phyloP scores from a whole-genome alignment of 2,888 invertebrate species.

The Eristalinus sepulchralis region DNA sequence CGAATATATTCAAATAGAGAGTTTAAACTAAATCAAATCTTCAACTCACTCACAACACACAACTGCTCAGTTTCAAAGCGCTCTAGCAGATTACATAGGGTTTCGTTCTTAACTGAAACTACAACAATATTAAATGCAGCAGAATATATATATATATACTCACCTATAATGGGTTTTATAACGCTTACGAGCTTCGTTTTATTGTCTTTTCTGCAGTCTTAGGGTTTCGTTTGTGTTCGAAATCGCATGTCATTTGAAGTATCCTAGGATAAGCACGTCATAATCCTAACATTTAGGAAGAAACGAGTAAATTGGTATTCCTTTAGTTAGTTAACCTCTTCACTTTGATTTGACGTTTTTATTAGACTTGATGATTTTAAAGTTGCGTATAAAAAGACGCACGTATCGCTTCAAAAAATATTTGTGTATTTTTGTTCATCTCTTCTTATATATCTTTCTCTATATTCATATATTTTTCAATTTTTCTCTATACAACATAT shows the following conservation, averaged over 20 bases:
- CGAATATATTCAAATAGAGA: conserved; percentile 44
- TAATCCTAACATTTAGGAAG: conserved; percentile 12
- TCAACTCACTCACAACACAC: conserved; percentile 20
- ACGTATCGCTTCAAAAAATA: no score
- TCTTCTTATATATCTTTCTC: background rate
- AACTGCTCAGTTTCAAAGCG: conserved; percentile 30
- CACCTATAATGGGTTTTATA: background rate
- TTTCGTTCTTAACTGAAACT: conserved; percentile 1
- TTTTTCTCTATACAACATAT: background rate
- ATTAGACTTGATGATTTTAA: no score
- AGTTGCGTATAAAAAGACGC: no score
- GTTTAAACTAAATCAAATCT: conserved; percentile 40
- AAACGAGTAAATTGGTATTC: conserved; percentile 29
- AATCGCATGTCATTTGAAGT: conserved; percentile 4
- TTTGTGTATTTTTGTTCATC: background rate
- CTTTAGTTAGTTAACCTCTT: background rate
- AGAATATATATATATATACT: background rate
- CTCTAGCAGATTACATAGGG: background rate
- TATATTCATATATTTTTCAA: background rate
- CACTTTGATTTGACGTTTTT: background rate
- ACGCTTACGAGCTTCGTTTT: background rate
- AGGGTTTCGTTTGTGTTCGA: background rate
- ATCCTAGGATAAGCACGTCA: conserved; percentile 15
- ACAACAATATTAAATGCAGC: background rate
- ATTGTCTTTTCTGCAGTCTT: background rate